A percentile compares a stretch with the other conserved stretches of the same genome.
phyloP scores from a whole-genome alignment of 2,797 vertebrate species.

The Microctenopoma stevenorrisi region DNA sequence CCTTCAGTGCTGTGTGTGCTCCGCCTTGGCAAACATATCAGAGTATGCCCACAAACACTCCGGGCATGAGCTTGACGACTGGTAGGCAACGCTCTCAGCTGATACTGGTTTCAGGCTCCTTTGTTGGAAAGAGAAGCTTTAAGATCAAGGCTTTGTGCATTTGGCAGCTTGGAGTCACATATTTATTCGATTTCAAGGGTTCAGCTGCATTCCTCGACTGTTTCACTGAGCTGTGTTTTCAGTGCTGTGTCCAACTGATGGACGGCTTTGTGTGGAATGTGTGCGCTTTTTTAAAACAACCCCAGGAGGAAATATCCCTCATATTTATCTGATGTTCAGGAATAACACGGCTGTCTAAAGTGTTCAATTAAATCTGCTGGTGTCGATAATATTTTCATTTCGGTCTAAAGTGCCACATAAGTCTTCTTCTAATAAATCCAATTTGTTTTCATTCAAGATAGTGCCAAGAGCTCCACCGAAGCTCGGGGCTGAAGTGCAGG shows the following conservation, averaged over 20 bases:
- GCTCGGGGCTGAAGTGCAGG: conserved; percentile 13
- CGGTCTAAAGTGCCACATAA: conserved; percentile 37
- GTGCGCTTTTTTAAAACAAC: conserved; percentile 17
- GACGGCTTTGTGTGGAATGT: conserved; percentile 15
- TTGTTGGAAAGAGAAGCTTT: conserved; percentile 57
- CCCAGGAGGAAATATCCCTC: conserved; percentile 10
- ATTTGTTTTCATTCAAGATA: conserved; percentile 43
- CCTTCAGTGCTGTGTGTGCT: not conserved
- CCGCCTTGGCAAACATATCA: conserved; percentile 34
- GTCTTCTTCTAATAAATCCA: conserved; percentile 51
- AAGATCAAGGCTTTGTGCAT: conserved; percentile 62
- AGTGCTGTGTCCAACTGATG: conserved; percentile 55
- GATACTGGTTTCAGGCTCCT: conserved; percentile 45
- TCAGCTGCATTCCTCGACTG: conserved; percentile 54
- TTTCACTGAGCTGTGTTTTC: conserved; percentile 47
- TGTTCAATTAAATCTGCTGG: conserved; percentile 31
- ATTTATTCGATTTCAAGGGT: conserved; percentile 70
- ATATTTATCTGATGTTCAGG: conserved; percentile 6
- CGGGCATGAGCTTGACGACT: conserved; percentile 34
- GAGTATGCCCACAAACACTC: conserved; percentile 20
- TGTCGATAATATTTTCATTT: conserved; percentile 48
- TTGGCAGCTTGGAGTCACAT: conserved; percentile 52
- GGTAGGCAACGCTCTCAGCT: conserved; percentile 16
- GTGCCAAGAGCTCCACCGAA: conserved; percentile 32
- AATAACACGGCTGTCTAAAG: not conserved